phyloP scores from a whole-genome alignment of 2,888 invertebrate genomes.

The Trachelus iudaicus region DNA sequence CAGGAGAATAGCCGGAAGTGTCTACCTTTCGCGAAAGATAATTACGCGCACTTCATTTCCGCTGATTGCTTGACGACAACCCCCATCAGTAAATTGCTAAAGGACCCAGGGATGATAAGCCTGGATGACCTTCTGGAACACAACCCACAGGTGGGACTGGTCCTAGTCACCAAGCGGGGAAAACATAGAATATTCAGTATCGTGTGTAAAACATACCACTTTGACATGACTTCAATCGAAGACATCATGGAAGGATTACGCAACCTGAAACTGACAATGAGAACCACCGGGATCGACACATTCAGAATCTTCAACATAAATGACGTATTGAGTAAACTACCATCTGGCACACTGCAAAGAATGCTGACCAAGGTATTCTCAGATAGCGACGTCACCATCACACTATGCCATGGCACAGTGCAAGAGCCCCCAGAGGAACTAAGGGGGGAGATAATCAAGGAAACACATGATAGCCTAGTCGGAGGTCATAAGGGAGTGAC shows the following conservation, averaged over 20 bases:
- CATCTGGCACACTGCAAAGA: background rate
- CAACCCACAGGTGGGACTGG: no score
- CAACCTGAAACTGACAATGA: no score
- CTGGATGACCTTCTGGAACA: no score
- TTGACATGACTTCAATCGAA: no score
- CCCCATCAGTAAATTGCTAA: background rate
- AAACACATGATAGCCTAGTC: background rate
- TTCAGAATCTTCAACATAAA: no score
- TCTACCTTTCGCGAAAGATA: constrained; percentile 9
- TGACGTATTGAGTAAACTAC: background rate
- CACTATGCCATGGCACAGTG: constrained; percentile 8
- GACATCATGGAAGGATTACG: no score
- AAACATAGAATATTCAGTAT: no score
- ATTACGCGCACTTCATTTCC: constrained; percentile 18
- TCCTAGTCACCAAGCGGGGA: no score
- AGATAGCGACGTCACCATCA: constrained; percentile 2
- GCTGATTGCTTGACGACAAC: constrained; percentile 8
- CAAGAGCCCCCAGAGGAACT: constrained; percentile 15
- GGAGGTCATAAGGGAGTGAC: constrained; percentile 9
- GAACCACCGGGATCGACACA: no score
- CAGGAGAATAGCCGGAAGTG: background rate
- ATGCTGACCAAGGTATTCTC: constrained; percentile 1
- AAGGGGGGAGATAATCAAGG: constrained; percentile 23
- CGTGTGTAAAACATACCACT: no score
- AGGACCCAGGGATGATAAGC: no score